phyloP scores from a whole-genome alignment of 1,140 invertebrate species.

The Nautilus pompilius region DNA sequence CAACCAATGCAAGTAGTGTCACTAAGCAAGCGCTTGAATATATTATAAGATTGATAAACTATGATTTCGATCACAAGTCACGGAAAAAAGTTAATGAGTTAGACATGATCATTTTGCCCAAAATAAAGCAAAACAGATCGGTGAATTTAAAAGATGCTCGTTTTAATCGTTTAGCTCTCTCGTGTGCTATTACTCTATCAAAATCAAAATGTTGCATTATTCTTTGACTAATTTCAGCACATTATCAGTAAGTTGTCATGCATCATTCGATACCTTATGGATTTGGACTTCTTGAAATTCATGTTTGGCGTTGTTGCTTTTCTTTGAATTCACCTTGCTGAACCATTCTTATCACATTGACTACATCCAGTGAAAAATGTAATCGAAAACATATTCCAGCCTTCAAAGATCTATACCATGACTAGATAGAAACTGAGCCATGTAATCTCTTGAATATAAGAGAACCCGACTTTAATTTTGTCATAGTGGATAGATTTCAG shows the following conservation, averaged over 20 bases:
- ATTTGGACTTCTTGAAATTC: not conserved
- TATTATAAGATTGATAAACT: not conserved
- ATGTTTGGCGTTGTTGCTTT: not conserved
- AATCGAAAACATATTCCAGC: not conserved
- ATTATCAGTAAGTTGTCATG: not conserved
- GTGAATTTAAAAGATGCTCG: not conserved
- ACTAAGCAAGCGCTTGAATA: not conserved
- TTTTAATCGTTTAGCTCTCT: not conserved
- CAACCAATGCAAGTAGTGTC: not conserved
- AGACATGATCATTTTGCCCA: not conserved
- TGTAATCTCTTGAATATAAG: not conserved
- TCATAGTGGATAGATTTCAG: not conserved
- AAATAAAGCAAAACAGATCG: not conserved
- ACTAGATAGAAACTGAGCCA: not conserved
- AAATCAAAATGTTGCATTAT: not conserved
- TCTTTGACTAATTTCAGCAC: not conserved
- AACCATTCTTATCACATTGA: not conserved
- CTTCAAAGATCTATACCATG: not conserved
- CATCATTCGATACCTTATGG: not conserved
- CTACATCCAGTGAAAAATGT: not conserved
- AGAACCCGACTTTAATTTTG: not conserved
- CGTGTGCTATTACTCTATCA: not conserved
- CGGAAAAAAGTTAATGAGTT: not conserved
- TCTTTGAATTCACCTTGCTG: not conserved
- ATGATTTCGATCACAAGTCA: not conserved